Evolutionary conservation across 1,140 invertebrate species (phyloP), one percentile per base, ranked within the genome.

Genomic region (Dinoponera quadriceps): DNA sequence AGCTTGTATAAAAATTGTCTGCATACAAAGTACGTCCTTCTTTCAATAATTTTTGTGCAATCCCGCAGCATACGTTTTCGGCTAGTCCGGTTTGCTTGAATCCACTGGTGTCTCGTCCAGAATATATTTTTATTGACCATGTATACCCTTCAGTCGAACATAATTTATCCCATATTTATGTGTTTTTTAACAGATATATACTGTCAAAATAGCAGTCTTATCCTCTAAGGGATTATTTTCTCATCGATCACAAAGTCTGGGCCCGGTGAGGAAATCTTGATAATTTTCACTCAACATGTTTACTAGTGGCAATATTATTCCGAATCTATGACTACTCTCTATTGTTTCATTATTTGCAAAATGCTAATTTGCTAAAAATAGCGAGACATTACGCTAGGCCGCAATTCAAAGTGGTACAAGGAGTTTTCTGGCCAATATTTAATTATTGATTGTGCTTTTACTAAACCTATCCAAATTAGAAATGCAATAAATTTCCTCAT

Each of bases 221-320:
- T 92, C 44, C 91, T 88, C 87, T 88, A 93, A 55, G 93, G 88
- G 29, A 94, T 82, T 91, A 93, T 91, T n/a, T n/a, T n/a, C n/a
- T n/a, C n/a, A n/a, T n/a, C n/a, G n/a, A n/a, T n/a, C n/a, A n/a
- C n/a, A n/a, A 94, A 85, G 44, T 93, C 59, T 89, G 82, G 60
- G 2, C 80, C 88, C 20, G 93, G 91, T 84, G 84, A 84, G 82
- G 91, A 92, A 68, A 88, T 65, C 69, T 69, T 85, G 63, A 51
- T 80, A 85, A 84, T 88, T 86, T 48, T 80, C 65, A 48, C 78
- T 85, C 18, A 87, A 54, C 25, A 81, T 55, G 20, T 88, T 55
- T 9, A 90, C 54, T 11, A 85, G 16, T 27, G 83, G 60, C 57
- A 72, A 27, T n/a, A 88, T 33, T 83, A 89, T 88, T 29, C 62